These are phyloP conservation scores for Acipenser oxyrinchus DNA, from an alignment of 2,797 vertebrate species.

Conservation along the genomic window DNA sequence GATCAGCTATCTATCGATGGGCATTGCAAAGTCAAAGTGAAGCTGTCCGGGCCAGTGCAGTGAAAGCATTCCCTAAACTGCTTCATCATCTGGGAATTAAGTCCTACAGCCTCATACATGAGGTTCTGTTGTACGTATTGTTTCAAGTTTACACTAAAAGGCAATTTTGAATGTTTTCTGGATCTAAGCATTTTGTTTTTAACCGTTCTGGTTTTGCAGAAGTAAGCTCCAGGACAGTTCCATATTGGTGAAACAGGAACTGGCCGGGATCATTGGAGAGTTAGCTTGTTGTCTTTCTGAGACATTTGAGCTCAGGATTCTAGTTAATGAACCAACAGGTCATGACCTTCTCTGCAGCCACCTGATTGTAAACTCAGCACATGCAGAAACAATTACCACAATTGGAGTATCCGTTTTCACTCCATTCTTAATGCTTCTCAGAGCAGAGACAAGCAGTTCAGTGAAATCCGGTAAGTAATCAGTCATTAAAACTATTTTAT, in stretches of 20 bases:
- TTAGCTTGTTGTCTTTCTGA: conserved; percentile 76
- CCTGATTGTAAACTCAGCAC: conserved; percentile 53
- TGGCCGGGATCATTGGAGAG: conserved; percentile 68
- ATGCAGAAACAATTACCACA: conserved; percentile 36
- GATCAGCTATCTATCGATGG: conserved; percentile 63
- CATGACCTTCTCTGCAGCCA: conserved; percentile 61
- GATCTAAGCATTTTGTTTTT: too few relatives aligned
- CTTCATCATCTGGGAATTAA: conserved; percentile 57
- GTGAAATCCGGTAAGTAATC: conserved; percentile 76
- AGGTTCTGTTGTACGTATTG: conserved; percentile 67
- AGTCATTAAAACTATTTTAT: too few relatives aligned
- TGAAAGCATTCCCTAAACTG: conserved; percentile 75
- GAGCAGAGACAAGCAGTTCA: conserved; percentile 51
- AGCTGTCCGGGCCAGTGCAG: conserved; percentile 64
- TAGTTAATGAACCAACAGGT: conserved; percentile 32
- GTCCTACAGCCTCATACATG: conserved; percentile 50
- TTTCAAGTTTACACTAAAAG: background rate
- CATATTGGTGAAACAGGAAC: conserved; percentile 68
- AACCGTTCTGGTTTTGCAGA: conserved; percentile 39
- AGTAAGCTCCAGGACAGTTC: conserved; percentile 71
- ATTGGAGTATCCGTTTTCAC: conserved; percentile 62
- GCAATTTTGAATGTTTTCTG: too few relatives aligned
- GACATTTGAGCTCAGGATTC: conserved; percentile 53
- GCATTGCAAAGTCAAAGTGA: conserved; percentile 67
- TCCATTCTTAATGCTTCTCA: conserved; percentile 73